A percentile compares a stretch with the other conserved stretches of the same genome.
Evolutionary conservation across 1,140 invertebrate species (phyloP).

Genomic region (Polypedilum vanderplanki): DNA sequence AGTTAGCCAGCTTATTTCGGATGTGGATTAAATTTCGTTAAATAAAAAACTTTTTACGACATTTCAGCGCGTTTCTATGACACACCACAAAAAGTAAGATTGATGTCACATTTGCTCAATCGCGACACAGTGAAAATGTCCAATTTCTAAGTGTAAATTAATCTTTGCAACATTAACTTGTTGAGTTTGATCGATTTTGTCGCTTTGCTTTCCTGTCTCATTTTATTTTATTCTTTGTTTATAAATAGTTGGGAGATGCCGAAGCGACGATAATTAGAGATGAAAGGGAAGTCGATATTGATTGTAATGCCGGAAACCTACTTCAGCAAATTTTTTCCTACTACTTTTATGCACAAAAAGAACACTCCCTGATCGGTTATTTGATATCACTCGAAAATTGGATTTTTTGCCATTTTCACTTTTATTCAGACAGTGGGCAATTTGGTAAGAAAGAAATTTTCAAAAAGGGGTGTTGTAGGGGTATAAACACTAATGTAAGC

Average conservation of each 20-base stretch:
- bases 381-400: neutral
- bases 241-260: no score
- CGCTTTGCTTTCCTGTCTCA: neutral
- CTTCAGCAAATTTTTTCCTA: neutral
- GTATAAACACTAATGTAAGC: neutral
- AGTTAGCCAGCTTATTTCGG: neutral
- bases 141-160: neutral
- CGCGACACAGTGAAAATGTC: neutral
- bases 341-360: neutral
- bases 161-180: neutral
- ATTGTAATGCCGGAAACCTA: neutral
- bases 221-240: neutral
- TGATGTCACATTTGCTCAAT: neutral
- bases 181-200: constrained; percentile 1
- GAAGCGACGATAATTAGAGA: no score
- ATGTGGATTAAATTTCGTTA: neutral
- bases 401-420: neutral
- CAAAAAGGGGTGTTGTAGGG: neutral
- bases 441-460: neutral
- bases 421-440: neutral
- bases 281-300: neutral
- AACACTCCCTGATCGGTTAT: neutral
- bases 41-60: neutral
- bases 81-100: neutral
- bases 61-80: neutral